phyloP scores from a whole-genome alignment of 2,113 vertebrate species.

The Chionis minor region DNA sequence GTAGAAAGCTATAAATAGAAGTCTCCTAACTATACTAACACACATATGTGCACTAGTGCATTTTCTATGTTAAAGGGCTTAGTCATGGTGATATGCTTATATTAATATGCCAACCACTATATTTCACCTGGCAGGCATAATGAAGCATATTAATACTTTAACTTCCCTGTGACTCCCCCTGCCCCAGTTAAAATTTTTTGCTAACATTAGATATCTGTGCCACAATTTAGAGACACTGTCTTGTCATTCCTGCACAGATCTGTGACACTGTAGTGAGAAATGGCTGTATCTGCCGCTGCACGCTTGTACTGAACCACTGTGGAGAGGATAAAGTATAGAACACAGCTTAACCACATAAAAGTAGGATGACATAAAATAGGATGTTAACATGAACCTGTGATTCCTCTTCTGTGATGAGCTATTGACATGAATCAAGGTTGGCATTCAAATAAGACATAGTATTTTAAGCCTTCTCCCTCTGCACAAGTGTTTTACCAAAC shows the following conservation, averaged over 20 bases:
- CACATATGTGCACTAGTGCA: rapidly evolving
- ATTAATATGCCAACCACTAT: not conserved
- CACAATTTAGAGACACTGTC: not conserved
- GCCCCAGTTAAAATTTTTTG: rapidly evolving
- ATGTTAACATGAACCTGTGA: not conserved
- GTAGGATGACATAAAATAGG: not conserved
- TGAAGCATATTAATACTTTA: not conserved
- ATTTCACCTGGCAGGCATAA: not conserved
- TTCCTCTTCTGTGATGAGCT: not conserved
- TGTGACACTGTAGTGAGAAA: not conserved
- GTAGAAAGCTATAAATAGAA: not conserved
- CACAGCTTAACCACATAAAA: not conserved
- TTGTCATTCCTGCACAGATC: not conserved
- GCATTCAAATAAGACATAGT: not conserved
- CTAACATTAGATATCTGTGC: not conserved
- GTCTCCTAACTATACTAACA: not conserved
- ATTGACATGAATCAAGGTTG: not conserved
- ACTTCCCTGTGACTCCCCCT: not conserved
- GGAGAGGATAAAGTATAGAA: not conserved
- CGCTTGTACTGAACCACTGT: not conserved
- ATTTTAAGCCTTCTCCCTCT: not conserved
- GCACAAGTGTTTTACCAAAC: not conserved
- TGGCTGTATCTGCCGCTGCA: not conserved
- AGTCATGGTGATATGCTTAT: not conserved
- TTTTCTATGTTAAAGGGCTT: not conserved